phyloP scores from a whole-genome alignment of 2,113 vertebrate species.

The Shinisaurus crocodilurus region DNA sequence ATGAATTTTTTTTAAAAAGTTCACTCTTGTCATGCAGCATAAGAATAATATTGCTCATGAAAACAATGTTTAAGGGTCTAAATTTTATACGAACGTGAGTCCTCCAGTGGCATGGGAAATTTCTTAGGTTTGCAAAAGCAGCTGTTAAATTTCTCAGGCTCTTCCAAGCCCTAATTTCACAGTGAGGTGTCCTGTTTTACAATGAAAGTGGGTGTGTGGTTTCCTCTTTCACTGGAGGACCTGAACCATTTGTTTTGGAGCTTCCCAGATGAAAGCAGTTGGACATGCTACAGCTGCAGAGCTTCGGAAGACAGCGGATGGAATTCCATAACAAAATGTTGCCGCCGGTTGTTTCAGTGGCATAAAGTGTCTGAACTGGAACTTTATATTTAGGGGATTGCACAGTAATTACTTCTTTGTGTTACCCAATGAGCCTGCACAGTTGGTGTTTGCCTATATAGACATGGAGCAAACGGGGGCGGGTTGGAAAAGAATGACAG shows the following conservation, averaged over 20 bases:
- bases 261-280: slow-evolving; percentile 40
- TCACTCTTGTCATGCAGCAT: background rate
- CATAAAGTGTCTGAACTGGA: slow-evolving; percentile 36
- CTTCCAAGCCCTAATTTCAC: slow-evolving; percentile 57
- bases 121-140: slow-evolving; percentile 58
- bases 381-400: slow-evolving; percentile 31
- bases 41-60: slow-evolving; percentile 13
- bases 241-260: slow-evolving; percentile 54
- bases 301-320: slow-evolving; percentile 39
- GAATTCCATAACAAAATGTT: slow-evolving; percentile 54
- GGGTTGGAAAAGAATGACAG: background rate
- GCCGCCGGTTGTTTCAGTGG: slow-evolving; percentile 5
- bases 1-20: background rate
- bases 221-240: slow-evolving; percentile 53
- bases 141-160: slow-evolving; percentile 55
- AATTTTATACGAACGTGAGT: background rate
- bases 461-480: background rate
- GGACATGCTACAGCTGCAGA: slow-evolving; percentile 41
- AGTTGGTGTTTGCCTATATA: background rate
- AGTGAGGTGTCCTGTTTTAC: slow-evolving; percentile 58
- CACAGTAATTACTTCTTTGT: slow-evolving; percentile 19
- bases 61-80: background rate
- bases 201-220: background rate
- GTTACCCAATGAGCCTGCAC: background rate
- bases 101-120: slow-evolving; percentile 14